Evolutionary conservation across 2,113 vertebrate genomes (phyloP), one percentile per base, ranked within the genome.

Genomic region (Neopipo cinnamomea): DNA sequence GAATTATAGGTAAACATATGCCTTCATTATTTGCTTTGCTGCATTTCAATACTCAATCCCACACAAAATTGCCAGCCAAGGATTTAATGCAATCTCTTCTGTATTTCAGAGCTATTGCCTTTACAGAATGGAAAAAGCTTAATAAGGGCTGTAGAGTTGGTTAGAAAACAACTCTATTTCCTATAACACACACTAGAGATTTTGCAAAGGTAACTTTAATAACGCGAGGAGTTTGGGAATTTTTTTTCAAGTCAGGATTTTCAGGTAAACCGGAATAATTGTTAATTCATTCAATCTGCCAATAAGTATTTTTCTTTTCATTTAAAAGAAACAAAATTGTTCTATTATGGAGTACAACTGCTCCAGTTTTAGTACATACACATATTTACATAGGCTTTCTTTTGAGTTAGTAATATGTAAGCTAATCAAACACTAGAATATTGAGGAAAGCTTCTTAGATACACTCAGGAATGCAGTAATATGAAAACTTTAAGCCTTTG

Each of bases 1-100:
- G 98, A 98, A 98, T 98, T 98, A 98, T 98, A 98, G 98, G 98
- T 98, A 98, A 98, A 98, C 98, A 99, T 98, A 98, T 99, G 98
- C 98, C 98, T 98, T 98, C 98, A 98, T 98, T 98, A 98, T 98
- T 98, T 98, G 98, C 98, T 98, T 98, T 99, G 98, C 98, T 98
- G 98, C 98, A 97, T 98, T 98, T 98, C 98, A 98, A 98, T 98
- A 98, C 98, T 97, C 98, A 98, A 96, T 97, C 97, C 97, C 96
- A 97, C 97, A 98, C 97, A 97, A 98, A 98, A 98, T 97, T 98
- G 98, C 98, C 96, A 98, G 97, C 96, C 97, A 96, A 98, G 98
- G 97, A 98, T 98, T 98, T 98, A 98, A 97, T 96, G 96, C 98
- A 98, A 97, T 97, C 96, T 96, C 97, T 96, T 97, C 96, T 97